Evolutionary conservation across 2,113 vertebrate genomes (phyloP).

Genomic region (Neogale vison): DNA sequence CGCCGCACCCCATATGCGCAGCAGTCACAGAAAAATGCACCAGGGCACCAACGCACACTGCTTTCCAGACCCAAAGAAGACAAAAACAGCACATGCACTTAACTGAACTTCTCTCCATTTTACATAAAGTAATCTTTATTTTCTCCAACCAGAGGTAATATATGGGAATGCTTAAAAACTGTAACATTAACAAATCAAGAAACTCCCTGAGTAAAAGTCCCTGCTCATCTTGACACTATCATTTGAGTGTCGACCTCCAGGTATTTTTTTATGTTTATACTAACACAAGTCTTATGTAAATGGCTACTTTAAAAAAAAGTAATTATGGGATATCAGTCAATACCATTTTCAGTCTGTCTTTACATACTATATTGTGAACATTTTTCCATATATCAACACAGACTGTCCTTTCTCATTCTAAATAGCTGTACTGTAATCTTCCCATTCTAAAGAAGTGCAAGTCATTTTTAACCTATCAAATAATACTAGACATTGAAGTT

Average conservation of each 20-base stretch:
- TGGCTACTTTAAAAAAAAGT: neutral
- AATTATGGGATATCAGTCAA: neutral
- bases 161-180: neutral
- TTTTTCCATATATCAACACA: neutral
- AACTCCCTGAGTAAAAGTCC: neutral
- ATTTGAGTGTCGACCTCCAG: neutral
- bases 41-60: neutral
- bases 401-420: neutral
- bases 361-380: neutral
- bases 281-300: neutral
- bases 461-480: neutral
- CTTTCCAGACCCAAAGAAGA: neutral
- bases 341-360: neutral
- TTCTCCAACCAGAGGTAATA: neutral
- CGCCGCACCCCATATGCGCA: neutral
- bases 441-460: neutral
- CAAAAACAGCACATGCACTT: neutral
- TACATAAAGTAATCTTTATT: neutral
- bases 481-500: neutral
- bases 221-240: neutral
- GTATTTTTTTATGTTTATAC: neutral
- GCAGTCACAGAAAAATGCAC: neutral
- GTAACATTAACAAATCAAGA: neutral
- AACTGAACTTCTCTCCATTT: neutral
- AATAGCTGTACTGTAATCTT: neutral